Evolutionary conservation across 2,113 vertebrate genomes (phyloP).

Genomic region (Saguinus imperator): DNA sequence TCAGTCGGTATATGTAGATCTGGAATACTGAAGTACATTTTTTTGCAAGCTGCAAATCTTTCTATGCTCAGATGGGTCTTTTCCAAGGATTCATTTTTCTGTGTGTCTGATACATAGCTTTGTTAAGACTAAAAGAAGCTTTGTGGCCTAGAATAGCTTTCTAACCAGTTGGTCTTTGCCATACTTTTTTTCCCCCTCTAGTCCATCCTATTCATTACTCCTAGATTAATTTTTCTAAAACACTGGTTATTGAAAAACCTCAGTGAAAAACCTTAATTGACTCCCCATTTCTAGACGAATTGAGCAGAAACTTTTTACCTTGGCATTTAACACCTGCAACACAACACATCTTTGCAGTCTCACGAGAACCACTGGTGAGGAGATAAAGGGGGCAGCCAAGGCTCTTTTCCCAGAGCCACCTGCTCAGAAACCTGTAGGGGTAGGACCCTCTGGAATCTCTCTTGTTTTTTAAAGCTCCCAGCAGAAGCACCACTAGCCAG

Average conservation of each 20-base stretch:
- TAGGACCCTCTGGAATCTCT: background rate
- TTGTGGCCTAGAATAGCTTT: conserved; percentile 53
- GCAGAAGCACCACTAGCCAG: background rate
- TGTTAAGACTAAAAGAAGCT: conserved; percentile 59
- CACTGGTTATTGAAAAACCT: conserved; percentile 61
- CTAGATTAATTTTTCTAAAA: conserved; percentile 60
- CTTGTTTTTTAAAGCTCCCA: background rate
- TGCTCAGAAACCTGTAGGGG: background rate
- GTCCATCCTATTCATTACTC: conserved; percentile 60
- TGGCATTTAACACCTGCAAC: background rate
- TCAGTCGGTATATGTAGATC: background rate
- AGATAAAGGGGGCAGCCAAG: fast-evolving
- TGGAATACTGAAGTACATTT: conserved; percentile 20
- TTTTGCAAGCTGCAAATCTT: conserved; percentile 28
- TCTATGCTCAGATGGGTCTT: conserved; percentile 50
- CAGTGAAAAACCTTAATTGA: conserved; percentile 49
- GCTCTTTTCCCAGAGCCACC: background rate
- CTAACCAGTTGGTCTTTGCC: conserved; percentile 13
- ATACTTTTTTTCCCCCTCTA: conserved; percentile 4
- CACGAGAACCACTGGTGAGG: background rate
- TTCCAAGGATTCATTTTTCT: conserved; percentile 37
- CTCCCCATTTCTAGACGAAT: conserved; percentile 40
- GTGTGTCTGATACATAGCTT: conserved; percentile 2
- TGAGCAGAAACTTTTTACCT: conserved; percentile 40
- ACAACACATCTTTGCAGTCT: conserved; percentile 1